Base-by-base conservation (phyloP, 1,140 invertebrate species). In the Aplysia californica region DNA sequence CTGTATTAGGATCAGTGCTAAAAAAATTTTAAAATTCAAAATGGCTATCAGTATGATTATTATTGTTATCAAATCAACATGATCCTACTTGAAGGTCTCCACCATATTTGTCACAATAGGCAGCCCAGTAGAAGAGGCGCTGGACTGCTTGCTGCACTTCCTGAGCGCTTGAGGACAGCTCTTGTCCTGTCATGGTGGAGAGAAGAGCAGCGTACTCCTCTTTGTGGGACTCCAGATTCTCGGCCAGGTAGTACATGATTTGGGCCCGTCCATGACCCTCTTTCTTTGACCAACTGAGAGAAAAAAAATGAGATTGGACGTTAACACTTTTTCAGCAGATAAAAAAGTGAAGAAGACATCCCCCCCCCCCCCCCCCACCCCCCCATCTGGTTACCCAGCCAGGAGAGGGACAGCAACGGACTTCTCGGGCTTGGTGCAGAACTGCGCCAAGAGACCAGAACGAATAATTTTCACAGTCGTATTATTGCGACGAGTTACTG, bases 201-300 rank as follows among this genome's bases (percentile, higher is more conserved):
- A 92, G 76, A 29, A 85, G 80, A 20, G 74, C 44, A 18, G 84
- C 84, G 76, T 91, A 87, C 70, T 91, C 88, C 3, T 89, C 74
- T 0, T 81, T 71, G 15, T 90, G 78, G 36, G 85, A 66, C 64
- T 89, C 85, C 31, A 92, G 80, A 76, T 91, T 91, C 79, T 91
- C 91, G 5, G 90, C 91, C 80, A 91, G 82, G 77, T 91, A 91
- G 76, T 88, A 91, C 18, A 91, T 79, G 61, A 92, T 91, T 85
- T 92, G 91, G 0, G 90, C 89, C n/a, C 88, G 81, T 76, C 91
- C 91, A 79, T 91, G 89, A 23, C 88, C 89, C 31, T 90, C 87
- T 58, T 89, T 76, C 81, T 91, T 92, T 4, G 84, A 87, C 92
- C 91, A 92, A 6, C 88, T 89, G 70, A 33, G 20, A 71, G 50